Conservation (phyloP, 2,113 vertebrate species). For the Equus przewalskii region DNA sequence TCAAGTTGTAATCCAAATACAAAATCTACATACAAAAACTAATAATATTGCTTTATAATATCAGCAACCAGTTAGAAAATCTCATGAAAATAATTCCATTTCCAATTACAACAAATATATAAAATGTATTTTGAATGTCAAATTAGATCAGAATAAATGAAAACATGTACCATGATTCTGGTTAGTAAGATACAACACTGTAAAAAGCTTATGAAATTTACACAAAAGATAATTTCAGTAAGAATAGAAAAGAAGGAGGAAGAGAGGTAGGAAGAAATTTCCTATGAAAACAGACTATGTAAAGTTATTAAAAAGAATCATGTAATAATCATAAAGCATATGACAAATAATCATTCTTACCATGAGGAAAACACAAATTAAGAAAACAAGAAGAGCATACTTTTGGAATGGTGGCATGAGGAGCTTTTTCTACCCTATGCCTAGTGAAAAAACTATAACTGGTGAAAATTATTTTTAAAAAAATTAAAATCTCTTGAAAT, state of each 20-base stretch:
- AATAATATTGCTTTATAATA: not conserved
- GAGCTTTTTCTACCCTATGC: not conserved
- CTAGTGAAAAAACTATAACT: not conserved
- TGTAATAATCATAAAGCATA: not conserved
- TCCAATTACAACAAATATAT: not conserved
- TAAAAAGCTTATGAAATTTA: not conserved
- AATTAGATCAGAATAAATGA: not conserved
- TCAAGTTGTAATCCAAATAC: not conserved
- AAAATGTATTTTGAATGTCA: not conserved
- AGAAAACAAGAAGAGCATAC: not conserved
- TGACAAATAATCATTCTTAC: not conserved
- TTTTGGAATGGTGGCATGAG: not conserved
- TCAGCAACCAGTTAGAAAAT: not conserved
- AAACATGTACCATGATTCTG: not conserved
- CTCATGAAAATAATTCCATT: not conserved
- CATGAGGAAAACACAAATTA: not conserved
- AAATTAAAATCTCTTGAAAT: not conserved
- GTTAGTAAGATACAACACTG: not conserved
- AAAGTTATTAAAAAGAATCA: not conserved
- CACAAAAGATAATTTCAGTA: not conserved
- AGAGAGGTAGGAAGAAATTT: not conserved
- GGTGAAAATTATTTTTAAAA: not conserved
- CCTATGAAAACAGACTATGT: not conserved
- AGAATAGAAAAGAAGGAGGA: not conserved
- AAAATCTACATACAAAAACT: not conserved